These are phyloP conservation scores for Leontopithecus rosalia DNA, from an alignment of 2,797 vertebrate species.

Conservation along the genomic window DNA sequence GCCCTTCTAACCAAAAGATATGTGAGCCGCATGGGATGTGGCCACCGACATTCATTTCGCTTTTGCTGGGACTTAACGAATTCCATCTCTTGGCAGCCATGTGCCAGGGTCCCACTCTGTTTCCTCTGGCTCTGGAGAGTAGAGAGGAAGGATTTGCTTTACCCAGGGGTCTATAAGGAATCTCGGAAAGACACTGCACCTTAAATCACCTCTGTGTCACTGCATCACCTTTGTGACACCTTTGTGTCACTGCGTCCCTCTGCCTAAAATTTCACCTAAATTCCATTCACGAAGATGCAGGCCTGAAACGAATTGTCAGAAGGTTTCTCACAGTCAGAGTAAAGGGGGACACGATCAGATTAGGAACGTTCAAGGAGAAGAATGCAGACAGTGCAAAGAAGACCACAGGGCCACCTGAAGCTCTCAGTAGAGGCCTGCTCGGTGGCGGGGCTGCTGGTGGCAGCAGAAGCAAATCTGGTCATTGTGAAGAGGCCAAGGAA, in stretches of 20 bases:
- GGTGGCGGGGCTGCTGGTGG: accelerated
- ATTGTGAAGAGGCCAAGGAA: neutral
- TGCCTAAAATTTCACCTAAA: neutral
- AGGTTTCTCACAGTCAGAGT: neutral
- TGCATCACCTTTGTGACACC: neutral
- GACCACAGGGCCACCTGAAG: neutral
- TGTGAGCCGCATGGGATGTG: neutral
- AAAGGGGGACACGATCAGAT: neutral
- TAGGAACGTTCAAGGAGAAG: neutral
- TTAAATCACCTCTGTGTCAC: neutral
- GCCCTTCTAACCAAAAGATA: neutral
- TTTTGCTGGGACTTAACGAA: neutral
- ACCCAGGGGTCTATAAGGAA: neutral
- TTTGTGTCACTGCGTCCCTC: neutral
- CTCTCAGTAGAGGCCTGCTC: neutral
- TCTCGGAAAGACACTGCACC: neutral
- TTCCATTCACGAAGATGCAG: neutral
- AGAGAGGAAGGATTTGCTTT: neutral
- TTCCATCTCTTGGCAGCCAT: neutral
- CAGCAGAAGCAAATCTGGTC: neutral
- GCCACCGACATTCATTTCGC: neutral
- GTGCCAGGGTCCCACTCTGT: neutral
- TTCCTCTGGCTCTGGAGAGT: neutral
- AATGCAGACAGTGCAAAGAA: neutral
- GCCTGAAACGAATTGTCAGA: neutral